Conservation (phyloP, 2,113 vertebrate genomes). For the Lota lota region DNA sequence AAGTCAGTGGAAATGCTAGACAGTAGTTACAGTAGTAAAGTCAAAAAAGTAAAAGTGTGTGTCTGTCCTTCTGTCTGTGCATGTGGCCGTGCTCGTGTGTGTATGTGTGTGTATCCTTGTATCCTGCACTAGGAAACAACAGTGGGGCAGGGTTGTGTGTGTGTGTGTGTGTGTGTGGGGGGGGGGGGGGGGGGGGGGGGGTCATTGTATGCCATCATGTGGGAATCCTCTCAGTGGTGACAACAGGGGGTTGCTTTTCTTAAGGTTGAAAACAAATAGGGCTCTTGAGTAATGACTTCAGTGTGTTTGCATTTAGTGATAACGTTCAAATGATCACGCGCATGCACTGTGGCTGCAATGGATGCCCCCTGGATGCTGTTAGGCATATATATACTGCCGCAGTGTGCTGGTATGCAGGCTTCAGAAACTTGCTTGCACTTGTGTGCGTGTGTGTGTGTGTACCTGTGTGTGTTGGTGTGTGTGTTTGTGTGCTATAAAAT, state of each 20-base stretch:
- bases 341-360: too few relatives aligned
- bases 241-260: slow-evolving; percentile 65
- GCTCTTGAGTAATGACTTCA: slow-evolving; percentile 67
- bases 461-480: slow-evolving; percentile 16
- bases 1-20: too few relatives aligned
- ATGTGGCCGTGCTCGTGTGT: background rate
- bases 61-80: slow-evolving; percentile 1
- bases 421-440: background rate
- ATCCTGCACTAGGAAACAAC: too few relatives aligned
- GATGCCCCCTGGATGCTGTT: too few relatives aligned
- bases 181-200: slow-evolving; percentile 26
- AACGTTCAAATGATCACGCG: too few relatives aligned
- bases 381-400: slow-evolving; percentile 8
- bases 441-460: slow-evolving; percentile 21
- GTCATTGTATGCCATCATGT: slow-evolving; percentile 45
- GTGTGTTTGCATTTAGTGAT: slow-evolving; percentile 35
- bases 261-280: slow-evolving; percentile 50
- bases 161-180: slow-evolving; percentile 24
- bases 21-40: too few relatives aligned
- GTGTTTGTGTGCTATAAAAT: slow-evolving; percentile 47
- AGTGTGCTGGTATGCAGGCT: background rate
- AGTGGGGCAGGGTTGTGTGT: background rate
- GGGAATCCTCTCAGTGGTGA: slow-evolving; percentile 66
- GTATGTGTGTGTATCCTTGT: too few relatives aligned
- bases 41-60: slow-evolving; percentile 37